These are phyloP conservation scores for Trichechus manatus DNA, from an alignment of 2,113 vertebrate genomes.

Conservation along the genomic window DNA sequence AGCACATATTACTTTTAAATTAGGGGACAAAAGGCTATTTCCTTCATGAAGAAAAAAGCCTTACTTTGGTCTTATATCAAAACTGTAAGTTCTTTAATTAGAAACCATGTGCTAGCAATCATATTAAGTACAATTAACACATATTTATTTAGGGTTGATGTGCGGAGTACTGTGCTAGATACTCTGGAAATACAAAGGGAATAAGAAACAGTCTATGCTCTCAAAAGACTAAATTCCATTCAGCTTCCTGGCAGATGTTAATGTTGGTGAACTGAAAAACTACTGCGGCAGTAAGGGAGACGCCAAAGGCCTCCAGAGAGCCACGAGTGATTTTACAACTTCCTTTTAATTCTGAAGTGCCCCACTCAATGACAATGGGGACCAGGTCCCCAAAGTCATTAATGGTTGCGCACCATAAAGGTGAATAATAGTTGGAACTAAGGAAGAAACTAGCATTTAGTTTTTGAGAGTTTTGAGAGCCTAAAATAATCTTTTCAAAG, in stretches of 20 bases:
- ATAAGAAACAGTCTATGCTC: background rate
- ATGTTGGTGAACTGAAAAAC: background rate
- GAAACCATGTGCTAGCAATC: background rate
- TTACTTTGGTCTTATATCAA: background rate
- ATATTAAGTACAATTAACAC: background rate
- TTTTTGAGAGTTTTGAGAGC: slow-evolving; percentile 4
- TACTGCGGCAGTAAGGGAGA: background rate
- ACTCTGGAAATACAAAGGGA: background rate
- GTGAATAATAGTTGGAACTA: background rate
- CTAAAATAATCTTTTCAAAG: slow-evolving; percentile 52
- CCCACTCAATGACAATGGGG: background rate
- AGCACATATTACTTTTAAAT: background rate
- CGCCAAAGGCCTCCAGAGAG: background rate
- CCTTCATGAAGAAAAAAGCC: background rate
- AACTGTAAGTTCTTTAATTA: background rate
- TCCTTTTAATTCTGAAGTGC: background rate
- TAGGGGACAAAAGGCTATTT: background rate
- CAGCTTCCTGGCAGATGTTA: background rate
- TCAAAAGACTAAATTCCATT: background rate
- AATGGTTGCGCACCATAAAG: background rate
- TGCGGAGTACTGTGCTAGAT: background rate
- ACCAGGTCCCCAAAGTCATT: background rate
- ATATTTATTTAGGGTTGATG: background rate
- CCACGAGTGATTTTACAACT: background rate
- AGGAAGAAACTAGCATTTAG: background rate